These are phyloP conservation scores for Neodiprion fabricii DNA, from an alignment of 1,140 invertebrate genomes.

Conservation along the genomic window DNA sequence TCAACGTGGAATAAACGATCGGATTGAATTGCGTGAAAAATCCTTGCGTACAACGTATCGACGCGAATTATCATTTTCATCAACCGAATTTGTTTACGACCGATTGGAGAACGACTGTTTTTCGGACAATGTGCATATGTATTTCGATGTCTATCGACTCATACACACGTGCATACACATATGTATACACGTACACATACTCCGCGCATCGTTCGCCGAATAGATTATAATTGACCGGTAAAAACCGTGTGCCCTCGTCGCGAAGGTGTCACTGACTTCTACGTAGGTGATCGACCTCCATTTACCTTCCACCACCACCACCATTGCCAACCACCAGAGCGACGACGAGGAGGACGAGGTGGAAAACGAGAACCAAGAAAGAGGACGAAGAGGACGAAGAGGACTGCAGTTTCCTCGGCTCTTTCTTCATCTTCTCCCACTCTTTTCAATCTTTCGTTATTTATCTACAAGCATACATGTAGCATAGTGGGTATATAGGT, in stretches of 20 bases:
- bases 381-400: neutral
- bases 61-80: too few relatives aligned
- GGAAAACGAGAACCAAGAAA: too few relatives aligned
- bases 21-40: too few relatives aligned
- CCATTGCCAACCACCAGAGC: too few relatives aligned
- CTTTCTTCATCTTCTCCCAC: conserved; percentile 22
- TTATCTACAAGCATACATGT: too few relatives aligned
- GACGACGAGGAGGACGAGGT: too few relatives aligned
- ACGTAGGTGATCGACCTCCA: conserved; percentile 63
- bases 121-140: conserved; percentile 23
- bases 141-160: conserved; percentile 7
- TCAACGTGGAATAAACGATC: too few relatives aligned
- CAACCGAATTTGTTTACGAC: too few relatives aligned
- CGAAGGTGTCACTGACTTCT: conserved; percentile 62
- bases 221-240: conserved; percentile 11
- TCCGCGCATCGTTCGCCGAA: conserved; percentile 31
- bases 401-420: conserved; percentile 16
- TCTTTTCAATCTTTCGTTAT: neutral
- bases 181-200: conserved; percentile 8
- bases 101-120: too few relatives aligned
- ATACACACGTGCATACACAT: neutral
- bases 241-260: conserved; percentile 49
- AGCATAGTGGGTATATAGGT: too few relatives aligned
- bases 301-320: conserved; percentile 13
- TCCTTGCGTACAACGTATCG: too few relatives aligned